phyloP scores from a whole-genome alignment of 2,113 vertebrate species.

The pig (Sus scrofa) region T2T-Sscrofa CM000814.6:36414501-36415000 shows the following conservation, averaged over 20 bases:
- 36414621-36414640: neutral
- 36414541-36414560: neutral
- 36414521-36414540: too few species aligned
- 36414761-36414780: too few species aligned
- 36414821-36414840: too few species aligned
- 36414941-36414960: neutral
- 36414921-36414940: neutral
- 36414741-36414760: too few species aligned
- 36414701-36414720: rapidly evolving
- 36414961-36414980: rapidly evolving
- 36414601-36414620: rapidly evolving
- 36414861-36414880: rapidly evolving
- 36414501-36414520: rapidly evolving
- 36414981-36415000: rapidly evolving
- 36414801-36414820: too few species aligned
- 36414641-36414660: neutral
- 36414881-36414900: neutral
- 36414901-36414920: neutral
- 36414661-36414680: neutral
- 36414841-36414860: too few species aligned
- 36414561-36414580: neutral
- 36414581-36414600: neutral
- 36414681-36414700: neutral
- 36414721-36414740: rapidly evolving
- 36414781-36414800: too few species aligned